Percentiles rank a stretch among this genome's conserved stretches.
phyloP scores from a whole-genome alignment of 2,888 invertebrate genomes.

The Creontiades dilutus region DNA sequence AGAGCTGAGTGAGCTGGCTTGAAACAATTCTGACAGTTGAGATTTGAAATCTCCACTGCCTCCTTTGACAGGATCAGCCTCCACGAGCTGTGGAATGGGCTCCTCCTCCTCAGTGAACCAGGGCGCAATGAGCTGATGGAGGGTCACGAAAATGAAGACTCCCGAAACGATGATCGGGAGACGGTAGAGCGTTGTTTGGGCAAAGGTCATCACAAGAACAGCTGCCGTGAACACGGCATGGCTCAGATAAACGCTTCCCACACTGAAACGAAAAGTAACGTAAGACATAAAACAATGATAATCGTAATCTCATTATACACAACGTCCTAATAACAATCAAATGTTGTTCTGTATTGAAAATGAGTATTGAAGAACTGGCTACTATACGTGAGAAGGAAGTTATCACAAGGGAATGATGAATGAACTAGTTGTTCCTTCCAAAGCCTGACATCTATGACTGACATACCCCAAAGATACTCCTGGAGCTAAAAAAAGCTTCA shows the following conservation, averaged over 20 bases:
- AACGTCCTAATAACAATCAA: not conserved
- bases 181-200: slow-evolving; percentile 82
- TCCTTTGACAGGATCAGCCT: not conserved
- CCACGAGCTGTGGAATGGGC: slow-evolving; percentile 46
- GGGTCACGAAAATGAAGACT: slow-evolving; percentile 81
- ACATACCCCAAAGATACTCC: no score
- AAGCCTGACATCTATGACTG: no score
- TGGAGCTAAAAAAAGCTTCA: no score
- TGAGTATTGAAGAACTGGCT: no score
- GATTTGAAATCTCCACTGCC: slow-evolving; percentile 54
- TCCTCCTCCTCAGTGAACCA: slow-evolving; percentile 70
- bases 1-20: slow-evolving; percentile 64
- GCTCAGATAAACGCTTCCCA: slow-evolving; percentile 79
- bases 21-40: slow-evolving; percentile 64
- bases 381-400: no score
- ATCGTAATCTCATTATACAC: not conserved
- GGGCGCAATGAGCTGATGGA: slow-evolving; percentile 80
- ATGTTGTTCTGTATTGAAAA: no score
- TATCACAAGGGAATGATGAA: no score
- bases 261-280: slow-evolving; percentile 78
- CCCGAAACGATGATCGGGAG: slow-evolving; percentile 82
- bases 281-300: slow-evolving; percentile 33
- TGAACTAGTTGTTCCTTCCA: no score
- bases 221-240: slow-evolving; percentile 81
- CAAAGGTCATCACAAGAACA: slow-evolving; percentile 81